phyloP scores from a whole-genome alignment of 1,140 invertebrate species.

The Platorchestia sp. region DNA sequence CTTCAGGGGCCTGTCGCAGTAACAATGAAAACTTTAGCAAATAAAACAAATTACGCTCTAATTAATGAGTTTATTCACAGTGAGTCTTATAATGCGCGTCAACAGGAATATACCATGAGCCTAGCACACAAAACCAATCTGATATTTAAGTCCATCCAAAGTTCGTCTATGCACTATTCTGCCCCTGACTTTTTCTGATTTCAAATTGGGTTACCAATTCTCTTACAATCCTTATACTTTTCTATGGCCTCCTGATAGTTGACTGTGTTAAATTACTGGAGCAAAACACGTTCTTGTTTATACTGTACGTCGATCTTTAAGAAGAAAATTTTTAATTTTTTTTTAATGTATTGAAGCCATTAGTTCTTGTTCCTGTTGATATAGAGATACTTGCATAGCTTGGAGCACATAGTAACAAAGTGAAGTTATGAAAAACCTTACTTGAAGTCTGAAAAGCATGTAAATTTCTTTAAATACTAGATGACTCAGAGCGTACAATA shows the following conservation, averaged over 20 bases:
- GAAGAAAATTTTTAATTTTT: not conserved
- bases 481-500: too few relatives aligned
- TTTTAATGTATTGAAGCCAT: not conserved
- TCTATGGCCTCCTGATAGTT: not conserved
- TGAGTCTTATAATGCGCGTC: not conserved
- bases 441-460: too few relatives aligned
- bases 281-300: not conserved
- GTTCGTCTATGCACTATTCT: not conserved
- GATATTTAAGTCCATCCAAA: not conserved
- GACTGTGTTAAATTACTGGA: not conserved
- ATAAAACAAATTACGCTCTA: not conserved
- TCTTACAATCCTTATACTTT: not conserved
- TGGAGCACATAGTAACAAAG: not conserved
- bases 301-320: not conserved
- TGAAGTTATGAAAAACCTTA: too few relatives aligned
- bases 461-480: too few relatives aligned
- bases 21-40: not conserved
- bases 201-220: not conserved
- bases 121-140: too few relatives aligned
- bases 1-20: conserved; percentile 77
- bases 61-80: not conserved
- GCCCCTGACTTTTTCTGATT: not conserved
- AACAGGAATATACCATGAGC: not conserved
- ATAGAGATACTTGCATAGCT: not conserved
- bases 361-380: not conserved